phyloP scores from a whole-genome alignment of 2,888 invertebrate genomes.

The Cheilosia vernalis region DNA sequence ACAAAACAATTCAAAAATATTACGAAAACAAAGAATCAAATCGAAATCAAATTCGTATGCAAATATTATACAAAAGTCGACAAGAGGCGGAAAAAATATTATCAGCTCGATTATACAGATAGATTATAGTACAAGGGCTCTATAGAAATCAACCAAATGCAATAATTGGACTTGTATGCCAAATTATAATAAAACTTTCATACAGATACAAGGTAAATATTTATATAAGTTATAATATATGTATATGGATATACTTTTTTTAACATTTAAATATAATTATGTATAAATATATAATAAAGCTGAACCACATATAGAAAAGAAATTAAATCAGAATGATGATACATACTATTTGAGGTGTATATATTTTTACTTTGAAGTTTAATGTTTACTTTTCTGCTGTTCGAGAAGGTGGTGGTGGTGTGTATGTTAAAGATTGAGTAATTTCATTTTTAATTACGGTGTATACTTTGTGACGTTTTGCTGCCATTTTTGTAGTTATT shows the following conservation, averaged over 20 bases:
- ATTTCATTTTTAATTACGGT: slow-evolving; percentile 21
- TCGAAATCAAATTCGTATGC: slow-evolving; percentile 28
- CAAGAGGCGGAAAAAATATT: slow-evolving; percentile 48
- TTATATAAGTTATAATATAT: slow-evolving; percentile 59
- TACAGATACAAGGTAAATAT: slow-evolving; percentile 69
- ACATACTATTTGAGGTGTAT: slow-evolving; percentile 72
- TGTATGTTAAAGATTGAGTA: neutral
- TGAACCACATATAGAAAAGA: slow-evolving; percentile 84
- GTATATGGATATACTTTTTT: slow-evolving; percentile 35
- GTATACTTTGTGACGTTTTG: slow-evolving; percentile 27
- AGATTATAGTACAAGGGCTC: slow-evolving; percentile 42
- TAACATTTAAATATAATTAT: slow-evolving; percentile 50
- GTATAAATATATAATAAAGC: slow-evolving; percentile 80
- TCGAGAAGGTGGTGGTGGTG: slow-evolving; percentile 48
- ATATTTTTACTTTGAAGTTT: slow-evolving; percentile 30
- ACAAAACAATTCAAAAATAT: slow-evolving; percentile 68
- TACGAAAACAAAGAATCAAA: slow-evolving; percentile 15
- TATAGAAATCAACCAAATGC: slow-evolving; percentile 66
- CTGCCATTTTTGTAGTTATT: slow-evolving; percentile 44
- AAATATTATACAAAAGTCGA: slow-evolving; percentile 30
- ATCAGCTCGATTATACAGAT: slow-evolving; percentile 47
- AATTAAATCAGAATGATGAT: slow-evolving; percentile 84
- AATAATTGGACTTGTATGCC: slow-evolving; percentile 46
- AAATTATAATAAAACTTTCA: slow-evolving; percentile 56
- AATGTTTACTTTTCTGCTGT: slow-evolving; percentile 48